Base-by-base conservation (phyloP, 2,797 vertebrate species). In the Danio albolineatus region DNA sequence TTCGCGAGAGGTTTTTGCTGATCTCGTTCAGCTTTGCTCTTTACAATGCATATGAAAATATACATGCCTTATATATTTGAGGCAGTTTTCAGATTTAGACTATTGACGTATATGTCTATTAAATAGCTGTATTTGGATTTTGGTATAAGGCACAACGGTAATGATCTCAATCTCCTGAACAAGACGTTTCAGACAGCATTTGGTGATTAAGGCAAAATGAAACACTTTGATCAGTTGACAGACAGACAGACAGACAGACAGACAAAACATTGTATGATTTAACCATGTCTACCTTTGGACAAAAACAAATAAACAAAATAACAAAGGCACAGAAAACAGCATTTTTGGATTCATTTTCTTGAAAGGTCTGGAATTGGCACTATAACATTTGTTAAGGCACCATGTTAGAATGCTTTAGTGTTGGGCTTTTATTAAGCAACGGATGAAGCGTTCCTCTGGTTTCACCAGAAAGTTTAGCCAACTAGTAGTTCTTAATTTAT, bases 71-170 rank as follows among this genome's bases (percentile, higher is more conserved):
- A 44, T 62, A 16, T 57, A 75, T 53, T 60, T n/a, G 78, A 79
- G 73, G 44, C 71, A 64, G 38, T 64, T n/a, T 28, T 43, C 5
- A 46, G 38, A 84, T 46, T 48, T 3, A 19, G 48, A 39, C 48
- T 57, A 76, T 72, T 5, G 53, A 69, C 10, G 9, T 57, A 56
- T 17, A 49, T 39, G 8, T 83, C 51, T 56, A 74, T 61, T 71
- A 80, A 54, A 73, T 43, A 74, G 53, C 46, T 66, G 69, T 56
- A 61, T 71, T 77, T 80, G 77, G 80, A 67, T 79, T 61, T 51
- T 28, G 64, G 67, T 82, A 17, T 78, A 86, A 86, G 85, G 85
- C 85, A 86, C 82, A 54, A 48, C 48, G 82, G 80, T 76, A 80
- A 46, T 10, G 41, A 72, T n/a, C n/a, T n/a, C 12, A 82, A 64